Evolutionary conservation across 92 coral and sea anemone genomes (phyloP), one percentile per base, ranked within the genome.

Genomic region (Zoanthus sansibaricus): DNA sequence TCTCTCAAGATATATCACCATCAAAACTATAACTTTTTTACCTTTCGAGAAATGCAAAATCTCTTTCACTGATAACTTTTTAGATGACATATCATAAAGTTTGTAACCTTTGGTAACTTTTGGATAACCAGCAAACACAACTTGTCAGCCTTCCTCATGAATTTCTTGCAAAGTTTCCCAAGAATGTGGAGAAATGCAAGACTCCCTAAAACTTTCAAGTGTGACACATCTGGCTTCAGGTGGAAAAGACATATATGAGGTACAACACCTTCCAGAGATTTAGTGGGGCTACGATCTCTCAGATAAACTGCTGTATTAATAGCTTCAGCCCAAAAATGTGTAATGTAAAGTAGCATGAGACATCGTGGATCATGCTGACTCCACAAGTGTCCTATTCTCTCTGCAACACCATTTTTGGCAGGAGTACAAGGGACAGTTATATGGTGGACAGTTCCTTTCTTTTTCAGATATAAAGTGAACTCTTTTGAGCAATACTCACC

Each of bases 381-480:
- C 83, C 18, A 86, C 44, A 13, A 88, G 33, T 10, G 91, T 67
- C 13, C 72, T 20, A 20, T 67, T 20, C 33, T 20, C 42, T 67
- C 91, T 71, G 91, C 91, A 25, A 82, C 87, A 32, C 91, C 91
- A 49, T 82, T 86, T 20, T 86, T 76, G 9, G 54, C 62, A 45
- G 89, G 89, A 49, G 76, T 86, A 46, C 76, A 86, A 32, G 83
- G 89, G 20, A 86, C 75, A 55, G 83, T 86, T 48, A 44, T 31
- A 59, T 86, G 89, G 74, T 86, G 89, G 7, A 9, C 31, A 61
- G 76, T 76, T 58, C 89, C 89, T 25, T 86, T 62, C 31, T 76
- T 76, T 72, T 86, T 86, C 73, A 86, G 37, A 68, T 74, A 86
- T 30, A 21, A 62, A 32, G 75, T 64, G 56, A 87, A 77, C 31